phyloP scores from a whole-genome alignment of 1,140 invertebrate genomes.

The Drosophila kanapiae region DNA sequence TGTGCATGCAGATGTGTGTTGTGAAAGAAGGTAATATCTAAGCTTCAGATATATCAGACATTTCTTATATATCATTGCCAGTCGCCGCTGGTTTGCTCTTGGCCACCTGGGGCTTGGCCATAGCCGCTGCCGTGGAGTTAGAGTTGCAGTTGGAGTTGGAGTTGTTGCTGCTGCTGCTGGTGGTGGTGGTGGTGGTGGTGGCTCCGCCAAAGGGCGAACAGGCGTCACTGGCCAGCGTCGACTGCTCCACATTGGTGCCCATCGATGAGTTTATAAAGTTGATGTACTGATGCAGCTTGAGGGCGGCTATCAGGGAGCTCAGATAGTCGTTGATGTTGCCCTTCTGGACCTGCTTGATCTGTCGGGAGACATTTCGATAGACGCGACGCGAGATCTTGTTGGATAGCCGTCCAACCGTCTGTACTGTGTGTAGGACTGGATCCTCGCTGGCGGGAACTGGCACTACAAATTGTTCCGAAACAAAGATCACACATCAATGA shows the following conservation, averaged over 20 bases:
- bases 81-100: slow-evolving; percentile 51
- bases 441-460: slow-evolving; percentile 88
- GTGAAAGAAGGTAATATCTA: slow-evolving; percentile 29
- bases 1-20: slow-evolving; percentile 1
- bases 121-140: slow-evolving; percentile 8
- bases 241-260: slow-evolving; percentile 84
- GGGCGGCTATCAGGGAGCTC: slow-evolving; percentile 87
- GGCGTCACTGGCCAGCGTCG: slow-evolving; percentile 58
- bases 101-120: slow-evolving; percentile 17
- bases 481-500: background rate
- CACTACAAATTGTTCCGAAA: slow-evolving; percentile 78
- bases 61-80: slow-evolving; percentile 26
- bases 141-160: slow-evolving; percentile 3
- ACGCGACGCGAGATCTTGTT: slow-evolving; percentile 89
- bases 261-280: slow-evolving; percentile 85
- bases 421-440: slow-evolving; percentile 89
- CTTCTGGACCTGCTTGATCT: slow-evolving; percentile 87
- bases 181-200: slow-evolving; percentile 13
- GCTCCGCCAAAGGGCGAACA: slow-evolving; percentile 58
- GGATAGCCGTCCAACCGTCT: slow-evolving; percentile 89
- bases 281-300: slow-evolving; percentile 87
- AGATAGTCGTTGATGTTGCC: slow-evolving; percentile 88
- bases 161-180: background rate
- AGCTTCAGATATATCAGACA: slow-evolving; percentile 14
- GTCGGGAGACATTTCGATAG: slow-evolving; percentile 88